A percentile compares a stretch with the other conserved stretches of the same genome.
Evolutionary conservation across 2,113 vertebrate species (phyloP).

Genomic region (Patagioenas fasciata): DNA sequence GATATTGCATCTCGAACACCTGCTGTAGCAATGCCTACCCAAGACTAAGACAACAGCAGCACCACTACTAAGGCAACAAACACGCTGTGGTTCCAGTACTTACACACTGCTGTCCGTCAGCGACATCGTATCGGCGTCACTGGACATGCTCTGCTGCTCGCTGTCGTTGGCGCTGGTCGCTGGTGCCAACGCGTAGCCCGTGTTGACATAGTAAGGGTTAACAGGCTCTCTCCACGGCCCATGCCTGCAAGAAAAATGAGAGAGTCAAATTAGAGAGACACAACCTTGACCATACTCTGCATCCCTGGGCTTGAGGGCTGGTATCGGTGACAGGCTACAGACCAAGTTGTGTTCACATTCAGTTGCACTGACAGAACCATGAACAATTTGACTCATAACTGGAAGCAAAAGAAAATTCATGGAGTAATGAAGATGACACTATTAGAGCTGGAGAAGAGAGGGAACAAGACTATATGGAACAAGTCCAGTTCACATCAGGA

Average conservation of each 20-base stretch:
- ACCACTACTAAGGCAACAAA: background rate
- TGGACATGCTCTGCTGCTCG: constrained; percentile 99
- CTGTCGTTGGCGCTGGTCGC: constrained; percentile 97
- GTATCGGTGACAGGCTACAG: background rate
- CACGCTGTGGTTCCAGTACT: background rate
- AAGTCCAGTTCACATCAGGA: background rate
- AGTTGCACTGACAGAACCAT: background rate
- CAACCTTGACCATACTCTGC: background rate
- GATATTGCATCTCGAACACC: background rate
- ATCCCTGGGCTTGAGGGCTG: background rate
- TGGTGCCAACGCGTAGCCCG: constrained; percentile 92
- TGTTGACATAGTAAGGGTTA: constrained; percentile 95
- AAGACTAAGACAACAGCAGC: background rate
- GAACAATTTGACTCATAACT: background rate
- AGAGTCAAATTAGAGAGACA: background rate
- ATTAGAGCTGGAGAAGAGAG: background rate
- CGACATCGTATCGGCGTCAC: constrained; percentile 94
- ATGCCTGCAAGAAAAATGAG: constrained; percentile 69
- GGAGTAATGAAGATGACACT: background rate
- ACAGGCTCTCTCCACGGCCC: constrained; percentile 88
- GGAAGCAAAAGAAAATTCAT: background rate
- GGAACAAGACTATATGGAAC: background rate
- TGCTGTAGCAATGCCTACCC: background rate
- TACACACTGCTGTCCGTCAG: constrained; percentile 94
- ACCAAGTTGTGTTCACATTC: background rate